Conservation (phyloP, 2,797 vertebrate genomes). For the Phalanger gymnotis region DNA sequence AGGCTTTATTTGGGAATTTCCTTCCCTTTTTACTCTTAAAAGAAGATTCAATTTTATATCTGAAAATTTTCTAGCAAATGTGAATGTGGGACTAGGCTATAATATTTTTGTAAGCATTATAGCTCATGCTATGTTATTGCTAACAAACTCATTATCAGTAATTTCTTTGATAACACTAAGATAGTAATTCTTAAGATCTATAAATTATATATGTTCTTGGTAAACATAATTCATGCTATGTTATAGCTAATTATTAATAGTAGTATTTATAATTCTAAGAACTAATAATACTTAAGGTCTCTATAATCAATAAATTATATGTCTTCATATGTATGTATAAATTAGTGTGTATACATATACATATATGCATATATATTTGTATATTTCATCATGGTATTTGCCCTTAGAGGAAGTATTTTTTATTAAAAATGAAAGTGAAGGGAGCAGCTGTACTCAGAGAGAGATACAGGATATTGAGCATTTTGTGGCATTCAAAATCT, state of each 20-base stretch:
- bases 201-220: background rate
- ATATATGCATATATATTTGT: background rate
- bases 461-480: background rate
- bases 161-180: background rate
- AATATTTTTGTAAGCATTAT: background rate
- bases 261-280: no score
- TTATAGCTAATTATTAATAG: rapidly evolving
- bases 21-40: background rate
- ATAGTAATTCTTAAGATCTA: no score
- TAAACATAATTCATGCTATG: background rate
- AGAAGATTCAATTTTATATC: background rate
- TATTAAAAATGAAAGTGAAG: background rate
- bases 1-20: background rate
- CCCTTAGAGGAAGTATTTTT: background rate
- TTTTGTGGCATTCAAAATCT: background rate
- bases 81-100: rapidly evolving
- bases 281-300: background rate
- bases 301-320: background rate
- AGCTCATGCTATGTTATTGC: rapidly evolving
- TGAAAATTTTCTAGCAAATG: background rate
- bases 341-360: no score
- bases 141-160: no score
- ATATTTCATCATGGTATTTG: background rate
- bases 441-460: rapidly evolving
- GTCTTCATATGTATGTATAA: background rate